Percentiles rank a stretch among this genome's conserved stretches.
These are phyloP conservation scores for Smutsia gigantea DNA, from an alignment of 2,797 vertebrate species.

Conservation along the genomic window DNA sequence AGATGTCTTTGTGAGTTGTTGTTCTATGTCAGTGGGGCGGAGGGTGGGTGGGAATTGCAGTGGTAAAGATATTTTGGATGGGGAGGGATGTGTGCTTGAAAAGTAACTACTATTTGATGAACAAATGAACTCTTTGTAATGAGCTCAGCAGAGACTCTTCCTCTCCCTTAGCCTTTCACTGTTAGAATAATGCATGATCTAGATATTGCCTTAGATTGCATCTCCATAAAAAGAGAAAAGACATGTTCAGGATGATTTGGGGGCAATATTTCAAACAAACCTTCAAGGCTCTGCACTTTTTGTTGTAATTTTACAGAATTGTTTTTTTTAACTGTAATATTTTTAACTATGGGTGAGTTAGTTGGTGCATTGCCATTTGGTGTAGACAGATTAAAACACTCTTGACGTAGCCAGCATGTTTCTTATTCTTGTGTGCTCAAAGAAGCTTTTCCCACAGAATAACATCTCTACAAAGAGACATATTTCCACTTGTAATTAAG, in stretches of 20 bases:
- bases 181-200: background rate
- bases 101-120: background rate
- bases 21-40: background rate
- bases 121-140: conserved; percentile 40
- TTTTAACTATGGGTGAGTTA: background rate
- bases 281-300: background rate
- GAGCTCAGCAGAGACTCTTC: conserved; percentile 33
- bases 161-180: background rate
- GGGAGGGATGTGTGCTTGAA: conserved; percentile 15
- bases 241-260: background rate
- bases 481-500: background rate
- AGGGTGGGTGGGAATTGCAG: conserved; percentile 18
- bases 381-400: background rate
- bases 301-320: background rate
- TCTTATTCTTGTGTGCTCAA: conserved; percentile 5
- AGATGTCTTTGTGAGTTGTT: background rate
- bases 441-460: background rate
- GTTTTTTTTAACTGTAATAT: conserved; percentile 23
- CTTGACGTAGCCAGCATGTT: background rate
- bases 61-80: background rate
- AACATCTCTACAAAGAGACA: background rate
- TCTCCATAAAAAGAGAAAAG: conserved; percentile 40
- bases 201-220: background rate
- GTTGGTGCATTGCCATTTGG: conserved; percentile 13
- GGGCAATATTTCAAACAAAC: conserved; percentile 14